Conservation (phyloP, 2,888 invertebrate genomes). For the Epistrophe eligans region DNA sequence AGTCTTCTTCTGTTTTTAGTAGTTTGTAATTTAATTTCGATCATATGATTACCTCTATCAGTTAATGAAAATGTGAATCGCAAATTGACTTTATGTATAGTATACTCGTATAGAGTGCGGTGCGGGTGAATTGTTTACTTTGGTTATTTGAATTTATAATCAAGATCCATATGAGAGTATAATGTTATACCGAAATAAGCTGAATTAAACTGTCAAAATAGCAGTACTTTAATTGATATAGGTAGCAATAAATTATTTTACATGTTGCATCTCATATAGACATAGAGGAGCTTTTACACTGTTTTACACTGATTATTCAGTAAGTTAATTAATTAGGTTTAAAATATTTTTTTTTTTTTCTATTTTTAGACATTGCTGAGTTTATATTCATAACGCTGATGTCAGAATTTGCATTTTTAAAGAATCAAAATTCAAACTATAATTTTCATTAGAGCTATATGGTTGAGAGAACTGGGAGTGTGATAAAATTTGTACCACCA, state of each 20-base stretch:
- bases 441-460: too few relatives aligned
- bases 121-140: neutral
- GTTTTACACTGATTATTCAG: neutral
- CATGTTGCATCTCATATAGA: neutral
- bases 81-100: conserved; percentile 7
- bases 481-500: too few relatives aligned
- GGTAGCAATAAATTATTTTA: neutral
- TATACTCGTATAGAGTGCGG: neutral
- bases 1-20: neutral
- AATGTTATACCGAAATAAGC: neutral
- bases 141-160: conserved; percentile 47
- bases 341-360: neutral
- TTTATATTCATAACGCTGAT: too few relatives aligned
- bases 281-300: too few relatives aligned
- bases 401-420: too few relatives aligned
- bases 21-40: conserved; percentile 38
- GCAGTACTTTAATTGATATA: neutral
- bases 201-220: conserved; percentile 18
- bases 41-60: neutral
- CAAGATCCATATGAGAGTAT: neutral
- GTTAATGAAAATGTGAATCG: conserved; percentile 41
- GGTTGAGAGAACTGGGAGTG: too few relatives aligned
- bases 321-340: neutral
- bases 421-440: too few relatives aligned
- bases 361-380: too few relatives aligned